Percentiles rank a stretch among this genome's conserved stretches.
Evolutionary conservation across 2,888 invertebrate species (phyloP).

Genomic region (Cotesia congregata): DNA sequence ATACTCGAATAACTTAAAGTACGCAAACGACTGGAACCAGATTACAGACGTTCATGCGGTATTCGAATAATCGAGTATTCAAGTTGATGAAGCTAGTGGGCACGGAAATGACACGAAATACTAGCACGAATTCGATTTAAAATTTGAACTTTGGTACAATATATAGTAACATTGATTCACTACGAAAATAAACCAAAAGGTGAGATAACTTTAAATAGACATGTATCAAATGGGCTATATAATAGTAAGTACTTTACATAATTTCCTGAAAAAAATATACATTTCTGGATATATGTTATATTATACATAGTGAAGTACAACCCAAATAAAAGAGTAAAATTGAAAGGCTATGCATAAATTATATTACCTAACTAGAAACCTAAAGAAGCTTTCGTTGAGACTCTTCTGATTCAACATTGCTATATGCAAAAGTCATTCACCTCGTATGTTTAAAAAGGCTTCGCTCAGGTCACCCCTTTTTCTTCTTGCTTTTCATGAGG

Average conservation of each 20-base stretch:
- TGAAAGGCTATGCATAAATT: background rate
- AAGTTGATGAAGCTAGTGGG: background rate
- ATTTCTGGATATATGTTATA: background rate
- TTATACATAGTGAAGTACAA: slow-evolving; percentile 4
- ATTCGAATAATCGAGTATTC: background rate
- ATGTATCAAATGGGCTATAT: background rate
- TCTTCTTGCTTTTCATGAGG: background rate
- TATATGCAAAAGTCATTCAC: slow-evolving; percentile 28
- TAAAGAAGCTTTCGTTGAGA: slow-evolving; percentile 24
- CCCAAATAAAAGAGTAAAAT: background rate
- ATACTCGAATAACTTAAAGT: background rate
- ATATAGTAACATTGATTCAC: background rate
- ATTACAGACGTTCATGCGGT: background rate
- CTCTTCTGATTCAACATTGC: slow-evolving; percentile 22
- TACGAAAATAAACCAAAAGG: background rate
- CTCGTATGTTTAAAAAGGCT: slow-evolving; percentile 19
- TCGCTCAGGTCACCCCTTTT: slow-evolving; percentile 8
- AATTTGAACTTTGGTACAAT: slow-evolving; percentile 20
- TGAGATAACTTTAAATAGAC: background rate
- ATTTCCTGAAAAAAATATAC: background rate
- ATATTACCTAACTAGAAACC: slow-evolving; percentile 13
- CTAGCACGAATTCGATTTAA: slow-evolving; percentile 29
- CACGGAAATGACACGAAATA: slow-evolving; percentile 28
- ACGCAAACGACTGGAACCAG: background rate
- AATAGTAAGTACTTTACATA: background rate